Percentiles rank a stretch among this genome's conserved stretches.
phyloP scores from a whole-genome alignment of 53 echinoderm and acorn worm species.

The Echinometra lucunter region DNA sequence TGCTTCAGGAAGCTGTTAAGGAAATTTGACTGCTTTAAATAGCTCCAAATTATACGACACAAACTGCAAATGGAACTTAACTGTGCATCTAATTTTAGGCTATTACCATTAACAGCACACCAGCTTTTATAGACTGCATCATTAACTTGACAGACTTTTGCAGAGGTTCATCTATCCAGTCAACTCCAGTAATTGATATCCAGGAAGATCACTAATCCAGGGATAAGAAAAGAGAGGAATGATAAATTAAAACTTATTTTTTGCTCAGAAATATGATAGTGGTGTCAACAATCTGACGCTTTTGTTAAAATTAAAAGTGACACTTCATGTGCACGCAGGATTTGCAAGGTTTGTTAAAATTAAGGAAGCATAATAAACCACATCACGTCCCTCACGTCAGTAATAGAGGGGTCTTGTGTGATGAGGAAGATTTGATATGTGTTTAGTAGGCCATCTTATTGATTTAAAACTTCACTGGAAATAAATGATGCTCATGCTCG shows the following conservation, averaged over 20 bases:
- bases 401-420: background rate
- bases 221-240: conserved; percentile 5
- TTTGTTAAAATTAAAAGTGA: background rate
- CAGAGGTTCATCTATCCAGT: background rate
- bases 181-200: background rate
- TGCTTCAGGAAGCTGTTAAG: background rate
- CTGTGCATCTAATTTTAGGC: background rate
- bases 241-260: background rate
- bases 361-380: background rate
- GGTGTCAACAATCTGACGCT: background rate
- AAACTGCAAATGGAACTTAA: background rate
- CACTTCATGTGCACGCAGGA: background rate
- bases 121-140: background rate
- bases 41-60: background rate
- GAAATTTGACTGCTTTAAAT: conserved; percentile 19
- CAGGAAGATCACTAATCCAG: background rate
- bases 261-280: background rate
- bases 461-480: background rate
- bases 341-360: background rate
- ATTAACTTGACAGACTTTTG: background rate
- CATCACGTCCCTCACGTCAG: background rate
- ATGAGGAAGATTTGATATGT: background rate
- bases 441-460: background rate
- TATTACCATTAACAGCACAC: background rate
- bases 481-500: background rate